phyloP scores from a whole-genome alignment of 2,113 vertebrate species.

The Castor canadensis region DNA sequence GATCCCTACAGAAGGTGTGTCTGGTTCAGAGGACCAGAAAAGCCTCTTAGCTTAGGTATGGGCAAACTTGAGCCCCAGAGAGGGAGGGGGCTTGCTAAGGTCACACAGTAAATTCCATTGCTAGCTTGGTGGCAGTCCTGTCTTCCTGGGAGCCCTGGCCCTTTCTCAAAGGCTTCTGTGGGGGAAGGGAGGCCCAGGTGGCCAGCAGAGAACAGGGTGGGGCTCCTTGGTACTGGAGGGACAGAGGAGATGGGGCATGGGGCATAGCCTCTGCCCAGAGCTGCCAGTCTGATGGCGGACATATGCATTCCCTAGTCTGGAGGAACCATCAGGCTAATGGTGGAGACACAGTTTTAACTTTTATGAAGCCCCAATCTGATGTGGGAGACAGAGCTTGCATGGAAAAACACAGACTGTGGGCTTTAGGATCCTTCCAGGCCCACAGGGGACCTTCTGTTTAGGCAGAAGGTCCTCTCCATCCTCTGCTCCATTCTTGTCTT shows the following conservation, averaged over 20 bases:
- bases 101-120: neutral
- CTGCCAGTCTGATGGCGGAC: rapidly evolving
- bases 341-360: neutral
- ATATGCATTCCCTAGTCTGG: rapidly evolving
- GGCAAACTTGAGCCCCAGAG: neutral
- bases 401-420: neutral
- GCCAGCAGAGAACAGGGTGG: neutral
- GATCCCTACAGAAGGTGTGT: rapidly evolving
- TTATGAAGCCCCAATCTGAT: rapidly evolving
- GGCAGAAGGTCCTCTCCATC: neutral
- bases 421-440: neutral
- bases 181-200: rapidly evolving
- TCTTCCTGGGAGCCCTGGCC: neutral
- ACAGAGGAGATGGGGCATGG: neutral
- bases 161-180: rapidly evolving
- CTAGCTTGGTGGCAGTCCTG: neutral
- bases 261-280: neutral
- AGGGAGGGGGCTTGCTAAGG: neutral
- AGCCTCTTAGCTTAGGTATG: neutral
- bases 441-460: neutral
- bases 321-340: rapidly evolving
- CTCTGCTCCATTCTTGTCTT: neutral
- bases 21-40: neutral
- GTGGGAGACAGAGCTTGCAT: neutral
- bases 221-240: neutral